Percentiles rank a stretch among this genome's conserved stretches.
Conservation (phyloP, 2,888 invertebrate species). For the Antheraea yamamai region DNA sequence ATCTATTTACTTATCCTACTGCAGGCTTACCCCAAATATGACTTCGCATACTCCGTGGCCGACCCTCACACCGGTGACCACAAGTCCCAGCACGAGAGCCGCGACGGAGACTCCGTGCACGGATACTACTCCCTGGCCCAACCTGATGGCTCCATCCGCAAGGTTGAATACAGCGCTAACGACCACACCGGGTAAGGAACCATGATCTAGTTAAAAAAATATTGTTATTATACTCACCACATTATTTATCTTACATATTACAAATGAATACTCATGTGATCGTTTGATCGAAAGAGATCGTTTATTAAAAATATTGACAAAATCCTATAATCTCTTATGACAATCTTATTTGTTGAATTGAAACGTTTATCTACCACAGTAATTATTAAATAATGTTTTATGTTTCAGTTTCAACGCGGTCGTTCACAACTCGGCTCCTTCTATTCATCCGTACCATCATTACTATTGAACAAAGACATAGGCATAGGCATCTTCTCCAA, state of each 20-base stretch:
- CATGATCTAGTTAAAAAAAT: background rate
- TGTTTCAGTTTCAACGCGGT: constrained; percentile 41
- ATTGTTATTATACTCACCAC: background rate
- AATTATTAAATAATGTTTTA: constrained; percentile 2
- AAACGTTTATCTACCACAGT: background rate
- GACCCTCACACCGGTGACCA: constrained; percentile 82
- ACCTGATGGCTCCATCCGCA: constrained; percentile 79
- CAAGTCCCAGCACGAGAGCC: constrained; percentile 77
- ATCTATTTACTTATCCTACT: constrained; percentile 22
- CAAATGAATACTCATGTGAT: too few relatives aligned
- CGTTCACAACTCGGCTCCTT: constrained; percentile 40
- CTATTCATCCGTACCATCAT: constrained; percentile 36
- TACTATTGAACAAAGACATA: constrained; percentile 27
- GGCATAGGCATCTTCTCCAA: constrained; percentile 10
- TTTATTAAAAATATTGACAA: too few relatives aligned
- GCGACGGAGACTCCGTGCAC: constrained; percentile 78
- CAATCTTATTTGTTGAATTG: too few relatives aligned
- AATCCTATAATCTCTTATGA: too few relatives aligned
- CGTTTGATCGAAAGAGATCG: too few relatives aligned
- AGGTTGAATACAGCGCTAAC: constrained; percentile 81
- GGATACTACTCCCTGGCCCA: constrained; percentile 77
- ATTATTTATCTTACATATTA: background rate
- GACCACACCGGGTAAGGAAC: constrained; percentile 75
- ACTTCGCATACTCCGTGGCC: constrained; percentile 78
- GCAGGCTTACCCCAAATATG: constrained; percentile 68